Evolutionary conservation across 2,797 vertebrate species (phyloP).

Genomic region (Catamblyrhynchus diadema): DNA sequence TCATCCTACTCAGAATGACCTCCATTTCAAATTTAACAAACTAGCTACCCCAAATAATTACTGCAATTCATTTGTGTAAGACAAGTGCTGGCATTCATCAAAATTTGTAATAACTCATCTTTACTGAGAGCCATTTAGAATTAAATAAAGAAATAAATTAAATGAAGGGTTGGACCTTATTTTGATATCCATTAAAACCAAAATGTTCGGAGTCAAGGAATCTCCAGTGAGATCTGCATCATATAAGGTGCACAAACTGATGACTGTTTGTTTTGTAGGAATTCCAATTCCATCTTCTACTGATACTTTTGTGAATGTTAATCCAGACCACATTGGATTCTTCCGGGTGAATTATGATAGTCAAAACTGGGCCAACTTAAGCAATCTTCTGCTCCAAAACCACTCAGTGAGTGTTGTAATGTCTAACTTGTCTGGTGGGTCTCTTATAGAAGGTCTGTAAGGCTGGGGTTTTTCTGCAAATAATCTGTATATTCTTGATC

Average conservation of each 20-base stretch:
- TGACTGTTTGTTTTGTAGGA: slow-evolving; percentile 58
- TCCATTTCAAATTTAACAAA: background rate
- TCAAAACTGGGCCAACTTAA: slow-evolving; percentile 77
- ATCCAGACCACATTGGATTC: slow-evolving; percentile 89
- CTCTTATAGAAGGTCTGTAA: background rate
- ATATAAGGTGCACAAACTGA: background rate
- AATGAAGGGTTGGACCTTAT: slow-evolving; percentile 2
- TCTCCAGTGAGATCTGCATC: background rate
- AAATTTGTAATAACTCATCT: background rate
- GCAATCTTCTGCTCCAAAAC: slow-evolving; percentile 58
- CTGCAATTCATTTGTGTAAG: background rate
- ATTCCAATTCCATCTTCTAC: slow-evolving; percentile 4
- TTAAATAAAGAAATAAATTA: background rate
- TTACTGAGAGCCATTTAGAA: slow-evolving; percentile 6
- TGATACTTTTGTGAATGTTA: slow-evolving; percentile 80
- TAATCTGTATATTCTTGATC: background rate
- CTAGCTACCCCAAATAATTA: background rate
- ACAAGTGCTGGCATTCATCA: background rate
- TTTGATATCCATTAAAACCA: background rate
- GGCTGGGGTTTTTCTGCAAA: background rate
- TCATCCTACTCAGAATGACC: background rate
- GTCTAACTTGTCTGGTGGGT: background rate
- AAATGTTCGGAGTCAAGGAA: background rate
- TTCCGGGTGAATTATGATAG: slow-evolving; percentile 88
- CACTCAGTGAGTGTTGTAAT: slow-evolving; percentile 73